These are phyloP conservation scores for Glyphotaelius pellucidus DNA, from an alignment of 2,888 invertebrate genomes.

Conservation along the genomic window DNA sequence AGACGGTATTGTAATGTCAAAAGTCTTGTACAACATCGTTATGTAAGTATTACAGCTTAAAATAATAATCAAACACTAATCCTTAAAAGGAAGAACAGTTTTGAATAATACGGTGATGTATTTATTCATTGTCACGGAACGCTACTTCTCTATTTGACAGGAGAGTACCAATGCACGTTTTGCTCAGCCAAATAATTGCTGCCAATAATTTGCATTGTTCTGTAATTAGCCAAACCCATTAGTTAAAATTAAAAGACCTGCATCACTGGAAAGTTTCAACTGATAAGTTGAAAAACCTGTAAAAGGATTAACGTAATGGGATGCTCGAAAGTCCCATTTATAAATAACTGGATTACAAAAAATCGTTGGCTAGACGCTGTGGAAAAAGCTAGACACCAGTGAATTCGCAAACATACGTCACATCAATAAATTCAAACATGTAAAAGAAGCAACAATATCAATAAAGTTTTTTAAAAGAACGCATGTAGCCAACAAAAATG, in stretches of 20 bases:
- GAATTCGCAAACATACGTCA: background rate
- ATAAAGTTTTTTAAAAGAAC: background rate
- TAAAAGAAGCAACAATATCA: background rate
- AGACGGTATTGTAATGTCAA: background rate
- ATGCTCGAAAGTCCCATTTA: background rate
- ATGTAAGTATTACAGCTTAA: background rate
- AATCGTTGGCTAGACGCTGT: background rate
- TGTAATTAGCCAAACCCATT: background rate
- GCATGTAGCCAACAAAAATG: background rate
- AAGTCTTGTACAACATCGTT: background rate
- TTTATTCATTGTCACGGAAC: no score
- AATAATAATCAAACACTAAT: background rate
- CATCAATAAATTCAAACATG: background rate
- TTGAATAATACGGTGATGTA: background rate
- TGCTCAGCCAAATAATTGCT: background rate
- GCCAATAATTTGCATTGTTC: background rate
- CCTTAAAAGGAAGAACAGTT: background rate
- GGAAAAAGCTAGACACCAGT: background rate
- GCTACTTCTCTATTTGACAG: background rate
- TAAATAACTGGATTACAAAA: background rate
- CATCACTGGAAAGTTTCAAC: background rate
- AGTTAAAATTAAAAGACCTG: background rate
- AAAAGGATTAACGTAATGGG: background rate
- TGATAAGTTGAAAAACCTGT: background rate
- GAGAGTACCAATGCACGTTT: background rate